Evolutionary conservation across 2,113 vertebrate species (phyloP).

Genomic region (Scytalopus superciliaris): DNA sequence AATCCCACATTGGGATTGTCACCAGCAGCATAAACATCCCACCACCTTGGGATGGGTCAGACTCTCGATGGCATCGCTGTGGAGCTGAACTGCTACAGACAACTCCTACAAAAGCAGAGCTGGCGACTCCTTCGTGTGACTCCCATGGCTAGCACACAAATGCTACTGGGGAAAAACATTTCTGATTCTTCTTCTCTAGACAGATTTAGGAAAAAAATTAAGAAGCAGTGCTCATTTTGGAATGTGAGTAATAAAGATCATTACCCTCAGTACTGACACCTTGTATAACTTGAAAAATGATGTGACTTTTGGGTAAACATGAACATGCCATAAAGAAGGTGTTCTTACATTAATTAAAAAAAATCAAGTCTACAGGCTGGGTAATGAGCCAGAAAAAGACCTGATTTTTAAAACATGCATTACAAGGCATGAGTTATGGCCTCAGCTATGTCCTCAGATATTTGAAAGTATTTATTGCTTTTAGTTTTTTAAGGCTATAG

Average conservation of each 20-base stretch:
- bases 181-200: not conserved
- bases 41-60: fast-evolving
- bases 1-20: not conserved
- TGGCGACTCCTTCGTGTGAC: not conserved
- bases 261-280: slow-evolving; percentile 57
- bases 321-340: slow-evolving; percentile 59
- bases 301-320: slow-evolving; percentile 67
- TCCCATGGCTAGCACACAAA: not conserved
- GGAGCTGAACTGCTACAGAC: not conserved
- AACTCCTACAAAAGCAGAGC: not conserved
- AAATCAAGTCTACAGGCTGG: slow-evolving; percentile 41
- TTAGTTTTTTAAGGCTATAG: not conserved
- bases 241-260: slow-evolving; percentile 37
- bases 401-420: slow-evolving; percentile 52
- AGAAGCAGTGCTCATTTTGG: not conserved
- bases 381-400: slow-evolving; percentile 68
- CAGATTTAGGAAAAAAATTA: not conserved
- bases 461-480: not conserved
- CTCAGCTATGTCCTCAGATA: not conserved
- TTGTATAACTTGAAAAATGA: slow-evolving; percentile 72
- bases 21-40: not conserved
- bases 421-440: slow-evolving; percentile 56
- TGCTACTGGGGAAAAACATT: not conserved
- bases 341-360: slow-evolving; percentile 70
- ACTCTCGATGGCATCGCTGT: fast-evolving